Conservation (phyloP, 2,113 vertebrate genomes). For the Podarcis muralis region DNA sequence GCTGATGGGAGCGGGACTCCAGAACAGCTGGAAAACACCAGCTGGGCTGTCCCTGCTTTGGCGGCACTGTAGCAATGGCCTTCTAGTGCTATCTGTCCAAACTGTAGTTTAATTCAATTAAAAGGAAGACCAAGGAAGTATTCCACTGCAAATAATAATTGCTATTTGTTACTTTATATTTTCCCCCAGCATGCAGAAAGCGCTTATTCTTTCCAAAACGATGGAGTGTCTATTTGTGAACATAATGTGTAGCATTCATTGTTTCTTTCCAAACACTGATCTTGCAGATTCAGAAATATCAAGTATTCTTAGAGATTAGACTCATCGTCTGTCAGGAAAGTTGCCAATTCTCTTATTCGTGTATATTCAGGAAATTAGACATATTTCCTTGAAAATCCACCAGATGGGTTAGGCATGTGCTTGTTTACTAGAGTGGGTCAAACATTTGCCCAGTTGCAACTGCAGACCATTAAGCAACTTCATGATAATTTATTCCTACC, state of each 20-base stretch:
- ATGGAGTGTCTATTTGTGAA: slow-evolving; percentile 65
- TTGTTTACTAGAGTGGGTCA: slow-evolving; percentile 56
- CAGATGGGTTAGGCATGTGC: slow-evolving; percentile 51
- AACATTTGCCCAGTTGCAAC: slow-evolving; percentile 46
- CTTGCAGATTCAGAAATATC: slow-evolving; percentile 62
- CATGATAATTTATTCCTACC: slow-evolving; percentile 34
- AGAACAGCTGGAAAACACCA: neutral
- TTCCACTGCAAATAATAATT: slow-evolving; percentile 28
- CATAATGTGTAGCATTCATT: slow-evolving; percentile 55
- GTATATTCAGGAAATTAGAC: slow-evolving; percentile 59
- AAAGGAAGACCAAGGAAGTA: neutral
- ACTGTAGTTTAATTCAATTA: slow-evolving; percentile 45
- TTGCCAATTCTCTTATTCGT: slow-evolving; percentile 60
- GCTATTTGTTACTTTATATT: slow-evolving; percentile 32
- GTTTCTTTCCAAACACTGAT: slow-evolving; percentile 56
- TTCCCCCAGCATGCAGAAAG: slow-evolving; percentile 57
- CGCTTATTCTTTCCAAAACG: slow-evolving; percentile 65
- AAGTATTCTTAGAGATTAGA: slow-evolving; percentile 13
- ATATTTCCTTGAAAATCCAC: slow-evolving; percentile 52
- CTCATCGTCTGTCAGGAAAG: slow-evolving; percentile 41
- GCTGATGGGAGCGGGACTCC: too few relatives aligned
- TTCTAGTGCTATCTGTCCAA: slow-evolving; percentile 46
- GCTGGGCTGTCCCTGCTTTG: neutral
- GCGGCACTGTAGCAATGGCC: neutral
- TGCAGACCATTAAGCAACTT: neutral